Percentiles rank a stretch among this genome's conserved stretches.
These are phyloP conservation scores for Alauda arvensis DNA, from an alignment of 2,797 vertebrate species.

Conservation along the genomic window DNA sequence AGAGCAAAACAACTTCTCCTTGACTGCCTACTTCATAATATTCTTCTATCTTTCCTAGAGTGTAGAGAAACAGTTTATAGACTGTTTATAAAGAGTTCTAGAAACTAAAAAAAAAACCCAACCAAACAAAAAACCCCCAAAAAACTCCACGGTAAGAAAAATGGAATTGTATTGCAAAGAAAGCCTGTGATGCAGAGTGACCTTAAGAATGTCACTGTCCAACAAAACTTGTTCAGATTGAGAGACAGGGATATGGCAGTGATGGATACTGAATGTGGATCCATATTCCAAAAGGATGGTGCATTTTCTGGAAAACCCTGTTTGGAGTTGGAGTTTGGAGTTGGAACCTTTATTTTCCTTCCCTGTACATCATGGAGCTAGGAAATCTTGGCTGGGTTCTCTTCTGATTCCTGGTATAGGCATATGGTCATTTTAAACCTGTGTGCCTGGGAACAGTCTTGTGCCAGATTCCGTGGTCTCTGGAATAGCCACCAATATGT, in stretches of 20 bases:
- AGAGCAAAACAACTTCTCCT: not conserved
- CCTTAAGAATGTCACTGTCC: not conserved
- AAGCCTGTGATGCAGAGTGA: not conserved
- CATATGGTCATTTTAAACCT: not conserved
- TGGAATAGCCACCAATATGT: not conserved
- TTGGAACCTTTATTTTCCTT: not conserved
- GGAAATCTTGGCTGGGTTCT: not conserved
- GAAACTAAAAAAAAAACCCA: not conserved
- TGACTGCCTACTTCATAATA: not conserved
- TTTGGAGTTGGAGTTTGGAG: too few relatives aligned
- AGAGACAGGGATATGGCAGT: accelerated
- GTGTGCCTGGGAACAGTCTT: not conserved
- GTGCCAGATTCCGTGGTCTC: not conserved
- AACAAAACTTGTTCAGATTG: not conserved
- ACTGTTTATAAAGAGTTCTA: too few relatives aligned
- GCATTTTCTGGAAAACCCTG: not conserved
- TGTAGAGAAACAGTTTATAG: not conserved
- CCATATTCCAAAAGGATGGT: not conserved
- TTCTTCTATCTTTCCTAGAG: not conserved
- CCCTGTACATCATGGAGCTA: accelerated
- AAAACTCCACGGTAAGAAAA: not conserved
- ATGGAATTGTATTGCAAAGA: not conserved
- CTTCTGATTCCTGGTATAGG: not conserved
- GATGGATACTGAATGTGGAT: not conserved
- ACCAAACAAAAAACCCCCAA: not conserved